These are phyloP conservation scores for Hirtodrosophila duncani DNA, from an alignment of 2,888 invertebrate genomes.

Conservation along the genomic window DNA sequence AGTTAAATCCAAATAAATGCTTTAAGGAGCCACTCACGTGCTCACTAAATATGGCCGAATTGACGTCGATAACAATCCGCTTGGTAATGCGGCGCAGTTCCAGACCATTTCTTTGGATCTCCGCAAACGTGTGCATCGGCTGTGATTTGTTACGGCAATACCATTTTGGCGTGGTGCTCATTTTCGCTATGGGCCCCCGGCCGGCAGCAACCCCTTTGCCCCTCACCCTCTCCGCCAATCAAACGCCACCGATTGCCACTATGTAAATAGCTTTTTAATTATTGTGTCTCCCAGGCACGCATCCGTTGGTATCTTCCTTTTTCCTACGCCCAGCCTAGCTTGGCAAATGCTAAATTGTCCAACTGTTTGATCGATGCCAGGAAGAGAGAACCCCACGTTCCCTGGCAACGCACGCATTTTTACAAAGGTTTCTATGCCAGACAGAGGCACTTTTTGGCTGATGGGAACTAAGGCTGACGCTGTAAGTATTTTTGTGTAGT, in stretches of 20 bases:
- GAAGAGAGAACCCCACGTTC: conserved; percentile 31
- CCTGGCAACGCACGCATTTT: conserved; percentile 65
- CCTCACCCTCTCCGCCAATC: conserved; percentile 32
- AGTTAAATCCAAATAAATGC: not conserved
- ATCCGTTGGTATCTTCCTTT: conserved; percentile 35
- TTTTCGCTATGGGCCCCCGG: conserved; percentile 46
- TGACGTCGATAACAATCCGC: conserved; percentile 76
- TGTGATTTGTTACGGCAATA: conserved; percentile 76
- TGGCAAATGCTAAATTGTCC: conserved; percentile 58
- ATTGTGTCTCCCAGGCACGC: conserved; percentile 71
- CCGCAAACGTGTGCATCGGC: conserved; percentile 74
- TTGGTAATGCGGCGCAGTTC: conserved; percentile 75
- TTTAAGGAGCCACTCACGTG: conserved; percentile 75
- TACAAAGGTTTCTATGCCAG: not conserved
- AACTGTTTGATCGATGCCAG: conserved; percentile 59
- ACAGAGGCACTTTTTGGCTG: conserved; percentile 4
- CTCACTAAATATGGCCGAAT: conserved; percentile 75
- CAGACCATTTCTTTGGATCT: conserved; percentile 73
- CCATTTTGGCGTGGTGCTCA: conserved; percentile 76
- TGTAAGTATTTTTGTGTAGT: conserved; percentile 11
- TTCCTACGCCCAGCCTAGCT: conserved; percentile 35
- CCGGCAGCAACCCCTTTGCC: conserved; percentile 11
- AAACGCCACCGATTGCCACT: conserved; percentile 43
- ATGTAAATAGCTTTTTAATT: conserved; percentile 64
- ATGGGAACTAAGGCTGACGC: conserved; percentile 3